A percentile compares a stretch with the other conserved stretches of the same genome.
phyloP scores from a whole-genome alignment of 2,797 vertebrate species.

The Avahi laniger region DNA sequence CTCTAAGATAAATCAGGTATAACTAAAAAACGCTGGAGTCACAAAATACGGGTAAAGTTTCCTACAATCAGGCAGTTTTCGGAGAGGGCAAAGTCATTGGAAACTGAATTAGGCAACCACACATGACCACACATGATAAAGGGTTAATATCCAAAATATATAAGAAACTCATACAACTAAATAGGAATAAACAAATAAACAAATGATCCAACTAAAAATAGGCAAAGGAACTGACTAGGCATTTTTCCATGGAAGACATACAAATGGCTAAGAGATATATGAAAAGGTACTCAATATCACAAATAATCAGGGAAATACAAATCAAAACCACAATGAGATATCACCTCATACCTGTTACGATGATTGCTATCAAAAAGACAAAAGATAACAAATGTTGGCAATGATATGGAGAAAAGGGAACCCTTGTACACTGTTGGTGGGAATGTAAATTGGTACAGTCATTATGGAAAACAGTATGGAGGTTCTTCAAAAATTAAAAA shows the following conservation, averaged over 20 bases:
- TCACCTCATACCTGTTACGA: neutral
- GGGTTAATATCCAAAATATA: neutral
- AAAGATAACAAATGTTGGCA: neutral
- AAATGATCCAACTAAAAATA: neutral
- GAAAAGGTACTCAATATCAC: neutral
- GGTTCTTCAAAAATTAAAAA: neutral
- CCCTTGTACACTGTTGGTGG: neutral
- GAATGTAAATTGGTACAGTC: neutral
- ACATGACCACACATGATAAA: neutral
- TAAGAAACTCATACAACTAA: neutral
- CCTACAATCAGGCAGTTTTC: neutral
- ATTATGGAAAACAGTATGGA: neutral
- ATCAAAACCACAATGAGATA: neutral
- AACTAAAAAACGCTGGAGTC: neutral
- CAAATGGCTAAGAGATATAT: neutral
- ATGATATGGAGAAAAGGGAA: neutral
- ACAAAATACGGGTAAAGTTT: neutral
- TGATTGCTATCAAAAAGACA: neutral
- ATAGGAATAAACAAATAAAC: neutral
- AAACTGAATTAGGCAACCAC: neutral
- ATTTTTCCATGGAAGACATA: neutral
- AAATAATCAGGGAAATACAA: neutral
- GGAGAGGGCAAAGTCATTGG: neutral
- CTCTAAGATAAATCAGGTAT: neutral
- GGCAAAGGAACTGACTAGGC: neutral